Base-by-base conservation (phyloP, 2,797 vertebrate species). In the Pelochelys cantorii region DNA sequence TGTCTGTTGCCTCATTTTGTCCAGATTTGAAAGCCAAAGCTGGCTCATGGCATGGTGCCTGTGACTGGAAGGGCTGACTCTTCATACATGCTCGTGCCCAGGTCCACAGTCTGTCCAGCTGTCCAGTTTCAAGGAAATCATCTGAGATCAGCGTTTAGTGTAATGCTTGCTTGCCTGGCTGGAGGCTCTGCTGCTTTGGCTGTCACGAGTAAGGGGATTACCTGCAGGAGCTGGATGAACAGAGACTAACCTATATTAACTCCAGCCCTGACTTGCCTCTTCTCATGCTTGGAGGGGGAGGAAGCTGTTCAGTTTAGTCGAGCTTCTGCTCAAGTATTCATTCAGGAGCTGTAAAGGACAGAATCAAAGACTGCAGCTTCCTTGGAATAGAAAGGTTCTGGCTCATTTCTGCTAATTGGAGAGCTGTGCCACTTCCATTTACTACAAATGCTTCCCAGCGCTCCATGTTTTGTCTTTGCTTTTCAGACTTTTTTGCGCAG, bases 281-380 rank as follows among this genome's bases (percentile, higher is more conserved):
- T 77, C 92, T 86, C 82, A 27, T 83, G 59, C 15, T 1, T 94
- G 92, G 86, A 93, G 83, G 79, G 83, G 83, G 48, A 92, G 88
- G 88, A 85, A 95, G 86, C 88, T 90, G 59, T 27, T 92, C 0
- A 4, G 88, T 60, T 93, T 85, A 85, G 90, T 93, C 93, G 52
- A 86, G 85, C 85, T 92, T 94, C 83, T 82, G 11, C 79, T 93
- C 88, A 94, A 95, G 94, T 95, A 95, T 94, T 97, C 93, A 96
- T 95, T 85, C 65, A 83, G 60, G 60, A 29, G 77, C 53, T 83
- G 95, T 90, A 96, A 96, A 97, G 92, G 93, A 52, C 75, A 95
- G 88, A 95, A 94, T 96, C 94, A 96, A 95, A 96, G 80, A 83
- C 83, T 87, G 93, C 74, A 91, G 94, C 85, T 96, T 96, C 93